Percentiles rank a stretch among this genome's conserved stretches.
These are phyloP conservation scores for Neoarius graeffei DNA, from an alignment of 2,113 vertebrate genomes.

Conservation along the genomic window DNA sequence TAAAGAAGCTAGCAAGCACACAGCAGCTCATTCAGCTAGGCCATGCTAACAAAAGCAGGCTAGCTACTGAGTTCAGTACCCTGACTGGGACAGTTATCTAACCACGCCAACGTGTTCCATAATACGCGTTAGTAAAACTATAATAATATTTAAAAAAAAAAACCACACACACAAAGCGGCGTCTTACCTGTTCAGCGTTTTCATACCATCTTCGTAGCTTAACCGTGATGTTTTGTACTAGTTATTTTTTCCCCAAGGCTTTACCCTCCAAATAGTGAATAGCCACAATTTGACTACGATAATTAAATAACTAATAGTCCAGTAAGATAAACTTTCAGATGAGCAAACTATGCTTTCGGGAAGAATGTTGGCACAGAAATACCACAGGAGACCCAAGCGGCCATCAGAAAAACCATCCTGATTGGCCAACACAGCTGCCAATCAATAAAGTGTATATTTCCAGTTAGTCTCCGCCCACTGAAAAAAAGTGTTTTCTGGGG, in stretches of 20 bases:
- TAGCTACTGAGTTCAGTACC: no score
- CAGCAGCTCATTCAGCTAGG: background rate
- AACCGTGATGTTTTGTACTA: background rate
- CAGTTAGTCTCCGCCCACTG: conserved; percentile 51
- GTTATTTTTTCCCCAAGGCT: background rate
- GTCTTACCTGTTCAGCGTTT: conserved; percentile 11
- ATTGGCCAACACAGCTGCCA: conserved; percentile 35
- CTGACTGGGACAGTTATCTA: background rate
- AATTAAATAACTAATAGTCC: background rate
- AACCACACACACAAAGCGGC: background rate
- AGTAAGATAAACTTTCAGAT: background rate
- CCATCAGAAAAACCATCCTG: background rate
- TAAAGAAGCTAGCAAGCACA: background rate
- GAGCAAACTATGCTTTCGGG: background rate
- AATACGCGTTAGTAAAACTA: background rate
- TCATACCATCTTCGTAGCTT: background rate
- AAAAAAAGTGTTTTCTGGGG: conserved; percentile 12
- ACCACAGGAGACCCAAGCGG: background rate
- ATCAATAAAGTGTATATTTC: conserved; percentile 38
- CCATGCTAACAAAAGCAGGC: background rate
- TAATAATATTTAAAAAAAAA: no score
- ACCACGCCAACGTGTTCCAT: background rate
- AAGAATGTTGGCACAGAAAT: background rate
- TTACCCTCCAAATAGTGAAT: no score
- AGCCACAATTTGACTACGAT: no score